phyloP scores from a whole-genome alignment of 2,113 vertebrate species.

The Misgurnus mizolepis region DNA sequence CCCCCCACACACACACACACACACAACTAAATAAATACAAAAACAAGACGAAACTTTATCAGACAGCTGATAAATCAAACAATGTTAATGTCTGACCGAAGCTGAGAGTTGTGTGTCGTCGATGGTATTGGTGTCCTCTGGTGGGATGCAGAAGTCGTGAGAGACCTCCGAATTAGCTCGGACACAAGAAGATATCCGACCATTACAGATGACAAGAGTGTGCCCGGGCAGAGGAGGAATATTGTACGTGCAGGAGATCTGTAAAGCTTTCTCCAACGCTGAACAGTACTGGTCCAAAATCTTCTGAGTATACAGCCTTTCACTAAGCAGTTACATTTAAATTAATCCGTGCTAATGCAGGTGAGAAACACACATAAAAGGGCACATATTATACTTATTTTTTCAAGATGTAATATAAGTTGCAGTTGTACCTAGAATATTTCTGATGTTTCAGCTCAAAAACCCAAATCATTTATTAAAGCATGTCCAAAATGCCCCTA shows the following conservation, averaged over 20 bases:
- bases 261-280: conserved; percentile 81
- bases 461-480: no score
- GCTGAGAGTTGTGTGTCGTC: conserved; percentile 30
- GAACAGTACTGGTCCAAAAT: conserved; percentile 75
- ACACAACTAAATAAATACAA: no score
- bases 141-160: conserved; percentile 66
- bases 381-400: no score
- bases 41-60: neutral
- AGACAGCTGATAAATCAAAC: neutral
- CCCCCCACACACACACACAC: no score
- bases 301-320: conserved; percentile 47
- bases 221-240: conserved; percentile 81
- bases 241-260: conserved; percentile 80
- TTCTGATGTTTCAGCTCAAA: no score
- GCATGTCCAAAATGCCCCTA: no score
- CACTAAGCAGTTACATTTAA: conserved; percentile 60
- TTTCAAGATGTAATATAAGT: no score
- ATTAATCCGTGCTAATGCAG: neutral
- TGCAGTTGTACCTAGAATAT: no score
- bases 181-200: accelerated
- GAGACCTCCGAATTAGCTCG: conserved; percentile 7
- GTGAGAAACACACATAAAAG: no score
- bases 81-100: conserved; percentile 52
- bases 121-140: conserved; percentile 6
- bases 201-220: conserved; percentile 72